Evolutionary conservation across 2,113 vertebrate species (phyloP).

Genomic region (Tupaia chinensis): DNA sequence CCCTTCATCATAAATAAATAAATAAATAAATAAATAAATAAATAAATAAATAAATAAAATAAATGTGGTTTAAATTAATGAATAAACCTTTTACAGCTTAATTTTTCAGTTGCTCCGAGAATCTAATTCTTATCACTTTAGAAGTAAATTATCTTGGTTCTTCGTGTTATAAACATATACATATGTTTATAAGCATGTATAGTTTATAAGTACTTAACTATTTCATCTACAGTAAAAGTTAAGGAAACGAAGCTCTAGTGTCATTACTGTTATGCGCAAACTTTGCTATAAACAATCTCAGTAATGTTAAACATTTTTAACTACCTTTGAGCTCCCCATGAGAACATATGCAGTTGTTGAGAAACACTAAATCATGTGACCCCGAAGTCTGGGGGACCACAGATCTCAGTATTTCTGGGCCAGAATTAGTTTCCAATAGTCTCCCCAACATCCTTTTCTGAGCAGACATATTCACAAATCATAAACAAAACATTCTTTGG

Average conservation of each 20-base stretch:
- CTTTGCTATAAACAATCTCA: slow-evolving; percentile 12
- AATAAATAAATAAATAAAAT: background rate
- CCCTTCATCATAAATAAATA: too few relatives aligned
- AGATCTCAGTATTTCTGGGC: slow-evolving; percentile 65
- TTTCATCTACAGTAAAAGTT: background rate
- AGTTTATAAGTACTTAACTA: slow-evolving; percentile 29
- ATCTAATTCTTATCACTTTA: slow-evolving; percentile 1
- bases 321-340: slow-evolving; percentile 11
- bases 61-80: slow-evolving; percentile 1
- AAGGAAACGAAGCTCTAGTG: background rate
- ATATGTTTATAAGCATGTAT: background rate
- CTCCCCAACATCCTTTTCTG: slow-evolving; percentile 56
- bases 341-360: background rate
- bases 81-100: background rate
- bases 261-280: background rate
- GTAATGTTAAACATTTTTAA: slow-evolving; percentile 16
- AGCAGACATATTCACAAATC: slow-evolving; percentile 56
- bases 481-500: slow-evolving; percentile 74
- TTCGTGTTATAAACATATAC: background rate
- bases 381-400: slow-evolving; percentile 1
- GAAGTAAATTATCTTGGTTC: slow-evolving; percentile 2
- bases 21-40: too few relatives aligned
- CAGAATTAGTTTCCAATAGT: slow-evolving; percentile 62
- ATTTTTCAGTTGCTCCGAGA: background rate
- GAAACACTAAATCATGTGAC: slow-evolving; percentile 63